A percentile compares a stretch with the other conserved stretches of the same genome.
phyloP scores from a whole-genome alignment of 2,797 vertebrate genomes.

The Manis crassicaudata region DNA sequence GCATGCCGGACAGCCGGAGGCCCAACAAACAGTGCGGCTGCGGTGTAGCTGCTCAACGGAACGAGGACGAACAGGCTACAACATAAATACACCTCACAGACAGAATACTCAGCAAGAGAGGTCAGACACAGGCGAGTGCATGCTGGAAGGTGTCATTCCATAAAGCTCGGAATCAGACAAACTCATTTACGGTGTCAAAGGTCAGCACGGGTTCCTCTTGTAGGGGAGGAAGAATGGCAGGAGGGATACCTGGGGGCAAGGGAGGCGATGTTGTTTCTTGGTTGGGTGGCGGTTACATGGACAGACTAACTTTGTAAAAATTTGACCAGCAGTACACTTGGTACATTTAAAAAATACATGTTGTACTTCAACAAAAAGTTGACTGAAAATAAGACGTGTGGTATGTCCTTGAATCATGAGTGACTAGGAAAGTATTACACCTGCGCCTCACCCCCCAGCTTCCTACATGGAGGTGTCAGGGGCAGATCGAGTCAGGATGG shows the following conservation, averaged over 20 bases:
- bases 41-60: neutral
- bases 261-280: neutral
- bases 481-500: neutral
- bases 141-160: neutral
- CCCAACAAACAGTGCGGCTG: neutral
- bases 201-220: neutral
- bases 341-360: neutral
- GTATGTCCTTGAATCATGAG: neutral
- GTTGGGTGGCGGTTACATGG: neutral
- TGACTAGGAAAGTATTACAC: neutral
- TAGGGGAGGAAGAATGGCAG: neutral
- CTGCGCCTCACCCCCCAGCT: neutral
- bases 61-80: neutral
- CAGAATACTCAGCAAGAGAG: neutral
- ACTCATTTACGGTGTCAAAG: neutral
- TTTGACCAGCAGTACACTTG: neutral
- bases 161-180: neutral
- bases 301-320: neutral
- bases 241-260: no score
- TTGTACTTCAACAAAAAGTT: neutral
- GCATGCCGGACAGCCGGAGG: neutral
- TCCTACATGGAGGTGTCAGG: neutral
- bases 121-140: neutral
- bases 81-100: neutral
- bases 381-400: neutral